Base-by-base conservation (phyloP, 1,140 invertebrate species). In the Solenopsis fugax region DNA sequence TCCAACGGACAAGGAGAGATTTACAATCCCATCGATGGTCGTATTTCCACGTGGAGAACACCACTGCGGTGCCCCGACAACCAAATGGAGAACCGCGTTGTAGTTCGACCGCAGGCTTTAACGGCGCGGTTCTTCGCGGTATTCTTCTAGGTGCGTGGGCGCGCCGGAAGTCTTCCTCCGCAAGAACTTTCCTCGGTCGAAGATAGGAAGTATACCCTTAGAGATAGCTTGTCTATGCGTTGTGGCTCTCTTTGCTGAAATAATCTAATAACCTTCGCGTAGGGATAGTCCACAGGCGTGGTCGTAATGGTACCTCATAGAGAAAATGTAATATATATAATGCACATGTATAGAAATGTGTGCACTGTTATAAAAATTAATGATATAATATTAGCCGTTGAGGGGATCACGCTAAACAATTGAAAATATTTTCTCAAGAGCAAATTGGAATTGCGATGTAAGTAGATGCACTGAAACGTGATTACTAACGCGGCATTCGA, bases 141-240 rank as follows among this genome's bases (percentile, higher is more conserved):
- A 62, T 48, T 54, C 45, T 48, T 34, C 52, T 18, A 34, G 64
- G 58, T 29, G 81, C 85, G 91, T 89, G 64, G 87, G 92, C 80
- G 89, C 90, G 87, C 77, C 89, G 91, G 91, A 93, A 92, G 92
- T 91, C 82, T 88, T 77, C 76, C 75, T 65, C 56, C 64, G 56
- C 75, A 50, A 81, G 52, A 81, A 69, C 85, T 56, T 62, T 50
- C 21, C 41, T 34, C 50, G 34, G 48, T 24, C 52, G 37, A 41
- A 21, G 64, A 71, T 81, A 81, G 37, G 48, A 50, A 56, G 48
- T 56, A 48, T 71, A 24, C 67, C 52, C 16, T 21, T 9, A 10
- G 9, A 41, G 78, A 71, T 81, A 81, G 37, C 50, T 56, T 52
- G 64, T 58, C 50, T 56, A 24, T 45, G 29, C 52, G n/a, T n/a